These are phyloP conservation scores for Euura lappo DNA, from an alignment of 1,140 invertebrate genomes.

Conservation along the genomic window DNA sequence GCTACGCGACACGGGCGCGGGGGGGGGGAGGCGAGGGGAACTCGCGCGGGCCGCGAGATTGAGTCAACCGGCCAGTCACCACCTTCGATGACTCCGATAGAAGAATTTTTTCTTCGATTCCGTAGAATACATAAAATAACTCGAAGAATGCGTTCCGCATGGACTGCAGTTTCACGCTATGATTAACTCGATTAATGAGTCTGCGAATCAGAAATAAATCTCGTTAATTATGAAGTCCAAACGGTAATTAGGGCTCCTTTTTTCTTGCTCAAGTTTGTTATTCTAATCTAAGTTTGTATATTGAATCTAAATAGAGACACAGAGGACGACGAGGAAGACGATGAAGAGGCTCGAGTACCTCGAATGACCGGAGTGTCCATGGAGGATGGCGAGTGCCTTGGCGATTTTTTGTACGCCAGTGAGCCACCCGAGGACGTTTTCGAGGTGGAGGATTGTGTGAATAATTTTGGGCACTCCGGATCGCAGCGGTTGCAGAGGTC, in stretches of 20 bases:
- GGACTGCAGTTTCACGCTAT: too few relatives aligned
- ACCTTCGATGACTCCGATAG: background rate
- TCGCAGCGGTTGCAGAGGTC: too few relatives aligned
- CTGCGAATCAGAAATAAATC: too few relatives aligned
- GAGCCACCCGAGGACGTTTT: constrained; percentile 44
- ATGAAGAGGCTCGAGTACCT: background rate
- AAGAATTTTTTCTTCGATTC: background rate
- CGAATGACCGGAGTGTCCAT: constrained; percentile 9
- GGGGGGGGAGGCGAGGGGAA: background rate
- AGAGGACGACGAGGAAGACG: background rate
- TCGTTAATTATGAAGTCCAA: too few relatives aligned
- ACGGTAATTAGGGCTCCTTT: too few relatives aligned
- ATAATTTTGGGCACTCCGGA: background rate
- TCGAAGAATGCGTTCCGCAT: too few relatives aligned
- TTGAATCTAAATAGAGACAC: background rate
- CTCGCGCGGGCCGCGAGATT: background rate
- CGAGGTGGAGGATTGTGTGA: constrained; percentile 6
- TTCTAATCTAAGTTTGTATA: too few relatives aligned
- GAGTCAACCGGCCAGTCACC: constrained; percentile 1
- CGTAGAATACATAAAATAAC: too few relatives aligned
- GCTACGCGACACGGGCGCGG: background rate
- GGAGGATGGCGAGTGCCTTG: constrained; percentile 35
- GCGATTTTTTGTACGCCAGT: constrained; percentile 46
- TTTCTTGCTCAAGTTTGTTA: too few relatives aligned
- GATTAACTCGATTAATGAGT: too few relatives aligned